These are phyloP conservation scores for Speoplatyrhinus poulsoni DNA, from an alignment of 2,113 vertebrate genomes.

Conservation along the genomic window DNA sequence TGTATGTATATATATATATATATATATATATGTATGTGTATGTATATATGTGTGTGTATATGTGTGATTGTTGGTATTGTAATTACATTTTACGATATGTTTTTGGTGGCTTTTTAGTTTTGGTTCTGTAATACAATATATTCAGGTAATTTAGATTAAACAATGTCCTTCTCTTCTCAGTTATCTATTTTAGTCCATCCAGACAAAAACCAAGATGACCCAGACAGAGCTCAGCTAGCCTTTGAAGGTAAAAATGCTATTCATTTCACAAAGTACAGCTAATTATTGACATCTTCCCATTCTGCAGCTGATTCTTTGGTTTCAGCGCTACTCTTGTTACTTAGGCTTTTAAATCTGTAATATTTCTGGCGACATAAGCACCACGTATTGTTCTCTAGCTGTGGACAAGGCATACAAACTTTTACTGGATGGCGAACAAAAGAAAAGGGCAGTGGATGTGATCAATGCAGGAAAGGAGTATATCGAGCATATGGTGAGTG, in stretches of 20 bases:
- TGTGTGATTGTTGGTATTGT: no score
- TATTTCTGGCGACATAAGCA: no score
- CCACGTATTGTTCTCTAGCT: conserved; percentile 72
- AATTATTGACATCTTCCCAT: no score
- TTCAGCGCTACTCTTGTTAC: neutral
- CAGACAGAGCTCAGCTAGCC: conserved; percentile 91
- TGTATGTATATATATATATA: no score
- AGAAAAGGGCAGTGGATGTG: conserved; percentile 95
- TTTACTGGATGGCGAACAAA: conserved; percentile 93
- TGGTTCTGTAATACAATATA: no score
- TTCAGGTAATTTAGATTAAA: neutral
- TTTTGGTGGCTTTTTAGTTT: no score
- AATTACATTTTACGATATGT: no score
- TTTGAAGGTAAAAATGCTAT: conserved; percentile 87
- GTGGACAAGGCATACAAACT: conserved; percentile 98
- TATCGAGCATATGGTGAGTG: conserved; percentile 93
- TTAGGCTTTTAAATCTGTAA: no score
- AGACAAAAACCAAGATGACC: conserved; percentile 97
- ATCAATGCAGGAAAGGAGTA: conserved; percentile 95
- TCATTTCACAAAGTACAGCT: no score
- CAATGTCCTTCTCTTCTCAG: conserved; percentile 65
- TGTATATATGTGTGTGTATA: no score
- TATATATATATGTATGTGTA: no score
- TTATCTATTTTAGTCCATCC: conserved; percentile 98
- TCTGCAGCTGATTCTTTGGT: neutral